These are phyloP conservation scores for Tetramorium parvispinum DNA, from an alignment of 1,140 invertebrate genomes.

Conservation along the genomic window DNA sequence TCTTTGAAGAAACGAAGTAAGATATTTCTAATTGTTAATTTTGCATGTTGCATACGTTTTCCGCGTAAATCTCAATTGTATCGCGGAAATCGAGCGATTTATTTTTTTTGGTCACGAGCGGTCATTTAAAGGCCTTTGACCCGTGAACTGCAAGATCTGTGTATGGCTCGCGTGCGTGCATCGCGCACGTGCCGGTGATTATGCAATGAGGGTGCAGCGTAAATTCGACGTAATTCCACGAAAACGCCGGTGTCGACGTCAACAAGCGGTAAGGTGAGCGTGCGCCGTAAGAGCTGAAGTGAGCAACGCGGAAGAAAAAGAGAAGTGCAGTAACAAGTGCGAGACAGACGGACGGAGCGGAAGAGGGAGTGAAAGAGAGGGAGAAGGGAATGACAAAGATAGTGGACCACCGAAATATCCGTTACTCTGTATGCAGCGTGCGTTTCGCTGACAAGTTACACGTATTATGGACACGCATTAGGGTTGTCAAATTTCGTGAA, in stretches of 20 bases:
- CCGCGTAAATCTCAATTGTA: background rate
- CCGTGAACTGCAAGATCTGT: constrained; percentile 13
- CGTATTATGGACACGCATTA: constrained; percentile 26
- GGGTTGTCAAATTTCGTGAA: constrained; percentile 61
- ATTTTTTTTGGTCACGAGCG: constrained; percentile 25
- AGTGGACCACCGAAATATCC: constrained; percentile 66
- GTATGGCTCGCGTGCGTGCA: constrained; percentile 28
- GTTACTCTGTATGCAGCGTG: constrained; percentile 36
- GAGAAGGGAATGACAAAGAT: constrained; percentile 15
- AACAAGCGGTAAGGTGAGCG: constrained; percentile 60
- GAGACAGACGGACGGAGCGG: background rate
- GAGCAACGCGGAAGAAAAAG: constrained; percentile 42
- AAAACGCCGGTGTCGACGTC: constrained; percentile 44
- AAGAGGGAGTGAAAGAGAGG: background rate
- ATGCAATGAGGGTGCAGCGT: constrained; percentile 48
- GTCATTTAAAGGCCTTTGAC: constrained; percentile 50
- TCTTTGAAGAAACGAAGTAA: background rate
- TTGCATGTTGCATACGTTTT: background rate
- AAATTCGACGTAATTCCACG: constrained; percentile 59
- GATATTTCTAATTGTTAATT: background rate
- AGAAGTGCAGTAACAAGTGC: constrained; percentile 6
- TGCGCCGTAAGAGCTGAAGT: constrained; percentile 27
- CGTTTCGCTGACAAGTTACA: constrained; percentile 3
- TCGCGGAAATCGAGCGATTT: background rate
- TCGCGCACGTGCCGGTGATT: constrained; percentile 54